Percentiles rank a stretch among this genome's conserved stretches.
phyloP scores from a whole-genome alignment of 2,113 vertebrate genomes.

The Miniopterus natalensis region DNA sequence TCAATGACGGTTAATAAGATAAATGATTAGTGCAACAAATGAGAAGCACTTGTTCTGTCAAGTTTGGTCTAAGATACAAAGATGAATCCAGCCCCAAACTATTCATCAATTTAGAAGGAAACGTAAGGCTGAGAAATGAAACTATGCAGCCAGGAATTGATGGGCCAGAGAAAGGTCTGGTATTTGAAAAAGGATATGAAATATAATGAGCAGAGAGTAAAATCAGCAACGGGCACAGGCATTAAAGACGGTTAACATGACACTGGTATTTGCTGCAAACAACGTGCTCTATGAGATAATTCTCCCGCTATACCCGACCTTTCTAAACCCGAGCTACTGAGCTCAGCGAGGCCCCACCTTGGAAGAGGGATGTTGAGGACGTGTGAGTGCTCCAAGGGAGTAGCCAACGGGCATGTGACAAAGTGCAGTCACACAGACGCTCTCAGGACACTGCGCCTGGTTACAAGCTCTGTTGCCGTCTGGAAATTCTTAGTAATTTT shows the following conservation, averaged over 20 bases:
- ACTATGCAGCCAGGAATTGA: not conserved
- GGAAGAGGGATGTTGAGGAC: not conserved
- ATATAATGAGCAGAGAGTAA: not conserved
- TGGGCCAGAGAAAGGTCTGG: not conserved
- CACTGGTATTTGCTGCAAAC: not conserved
- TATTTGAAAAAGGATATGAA: not conserved
- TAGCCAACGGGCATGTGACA: rapidly evolving
- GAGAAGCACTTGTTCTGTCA: not conserved
- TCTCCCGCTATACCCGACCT: not conserved
- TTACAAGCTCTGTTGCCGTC: not conserved
- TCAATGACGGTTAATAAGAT: not conserved
- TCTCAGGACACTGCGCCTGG: not conserved
- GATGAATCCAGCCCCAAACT: not conserved
- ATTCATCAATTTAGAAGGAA: not conserved
- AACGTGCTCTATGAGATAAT: not conserved
- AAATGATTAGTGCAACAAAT: not conserved
- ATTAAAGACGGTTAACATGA: not conserved
- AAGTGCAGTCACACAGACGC: too few species aligned
- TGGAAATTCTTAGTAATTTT: not conserved
- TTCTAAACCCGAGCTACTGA: not conserved
- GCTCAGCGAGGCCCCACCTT: not conserved
- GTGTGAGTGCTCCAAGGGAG: not conserved
- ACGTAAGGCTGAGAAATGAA: not conserved
- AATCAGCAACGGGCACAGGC: not conserved
- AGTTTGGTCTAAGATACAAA: not conserved